These are phyloP conservation scores for Scytalopus superciliaris DNA, from an alignment of 2,113 vertebrate genomes.

Conservation along the genomic window DNA sequence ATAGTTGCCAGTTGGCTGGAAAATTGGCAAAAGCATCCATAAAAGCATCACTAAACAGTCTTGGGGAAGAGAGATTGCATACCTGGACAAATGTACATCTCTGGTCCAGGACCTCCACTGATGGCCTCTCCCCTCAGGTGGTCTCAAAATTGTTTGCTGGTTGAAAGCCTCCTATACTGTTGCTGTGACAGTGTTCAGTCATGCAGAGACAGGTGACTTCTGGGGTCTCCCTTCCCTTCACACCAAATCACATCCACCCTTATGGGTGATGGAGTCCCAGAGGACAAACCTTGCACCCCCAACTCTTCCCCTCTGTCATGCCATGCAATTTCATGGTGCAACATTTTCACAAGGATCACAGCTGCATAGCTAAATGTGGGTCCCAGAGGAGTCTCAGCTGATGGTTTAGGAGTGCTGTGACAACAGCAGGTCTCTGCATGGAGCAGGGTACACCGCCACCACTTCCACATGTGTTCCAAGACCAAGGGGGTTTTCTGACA, in stretches of 20 bases:
- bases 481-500: background rate
- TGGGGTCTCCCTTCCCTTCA: accelerated
- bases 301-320: background rate
- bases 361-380: background rate
- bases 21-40: background rate
- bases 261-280: accelerated
- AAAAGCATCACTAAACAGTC: background rate
- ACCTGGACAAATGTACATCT: background rate
- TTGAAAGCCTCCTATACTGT: background rate
- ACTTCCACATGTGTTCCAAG: background rate
- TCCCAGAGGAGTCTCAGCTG: background rate
- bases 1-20: background rate
- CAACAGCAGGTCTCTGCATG: background rate
- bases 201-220: background rate
- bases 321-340: background rate
- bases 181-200: background rate
- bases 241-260: background rate
- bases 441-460: background rate
- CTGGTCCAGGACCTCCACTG: background rate
- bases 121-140: background rate
- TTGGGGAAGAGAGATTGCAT: background rate
- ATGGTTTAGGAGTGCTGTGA: background rate
- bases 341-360: background rate
- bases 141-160: background rate
- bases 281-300: background rate